Base-by-base conservation (phyloP, 2,113 vertebrate species). In the Chaetodon trifascialis region DNA sequence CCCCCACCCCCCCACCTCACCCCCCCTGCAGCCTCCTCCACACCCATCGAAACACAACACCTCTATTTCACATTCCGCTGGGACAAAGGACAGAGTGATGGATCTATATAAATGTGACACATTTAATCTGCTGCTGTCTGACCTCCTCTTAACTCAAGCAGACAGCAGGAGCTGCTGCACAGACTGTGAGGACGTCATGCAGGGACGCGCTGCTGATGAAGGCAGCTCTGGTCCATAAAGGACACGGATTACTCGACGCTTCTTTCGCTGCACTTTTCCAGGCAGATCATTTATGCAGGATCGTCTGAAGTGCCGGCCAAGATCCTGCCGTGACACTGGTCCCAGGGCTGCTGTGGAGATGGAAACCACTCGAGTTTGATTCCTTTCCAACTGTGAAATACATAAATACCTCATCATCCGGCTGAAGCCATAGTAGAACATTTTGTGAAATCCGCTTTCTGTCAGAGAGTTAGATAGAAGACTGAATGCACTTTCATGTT, bases 71-170 rank as follows among this genome's bases (percentile, higher is more conserved):
- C 47, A 60, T 73, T 76, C 76, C 73, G 36, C 38, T 0, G 25
- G 77, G 73, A 89, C 76, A 62, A 55, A 83, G 80, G 68, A 77
- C 38, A 6, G 58, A 74, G 77, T 36, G 87, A 86, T 81, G 84
- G 87, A 84, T 81, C 87, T 78, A 63, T 86, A 89, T 67, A 25
- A 80, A 73, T 78, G 87, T 89, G 84, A 86, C 84, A 89, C 77
- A 40, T 89, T 81, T 71, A 86, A 89, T 89, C 84, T 86, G 80
- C 11, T 34, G 84, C 87, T 47, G 77, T 63, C 58, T 75, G 80
- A 86, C 73, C 80, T 74, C 44, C 38, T 52, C 73, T 67, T 70
- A 77, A 77, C 4, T 38, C 83, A 76, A 47, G 67, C 82, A 54
- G 74, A 72, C 59, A 34, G 78, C 11, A 75, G 54, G 52, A 40